These are phyloP conservation scores for Otocyon megalotis DNA, from an alignment of 2,113 vertebrate species.

Conservation along the genomic window DNA sequence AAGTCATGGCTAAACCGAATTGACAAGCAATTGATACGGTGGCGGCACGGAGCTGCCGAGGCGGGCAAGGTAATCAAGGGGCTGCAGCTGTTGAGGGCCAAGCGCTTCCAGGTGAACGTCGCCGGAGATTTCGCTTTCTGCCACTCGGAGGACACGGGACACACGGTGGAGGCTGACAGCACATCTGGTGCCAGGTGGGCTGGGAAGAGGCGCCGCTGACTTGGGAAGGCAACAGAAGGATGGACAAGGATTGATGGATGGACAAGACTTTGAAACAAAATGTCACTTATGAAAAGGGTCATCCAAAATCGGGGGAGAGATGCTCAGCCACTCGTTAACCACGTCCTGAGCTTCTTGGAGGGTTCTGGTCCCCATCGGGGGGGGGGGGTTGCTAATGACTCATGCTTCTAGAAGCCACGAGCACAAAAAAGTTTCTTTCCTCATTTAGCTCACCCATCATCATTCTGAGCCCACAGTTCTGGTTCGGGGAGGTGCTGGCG, in stretches of 20 bases:
- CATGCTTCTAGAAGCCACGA: background rate
- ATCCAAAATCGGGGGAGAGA: background rate
- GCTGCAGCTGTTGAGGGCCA: constrained; percentile 92
- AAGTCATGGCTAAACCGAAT: constrained; percentile 91
- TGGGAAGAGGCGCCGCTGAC: constrained; percentile 82
- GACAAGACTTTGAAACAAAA: constrained; percentile 83
- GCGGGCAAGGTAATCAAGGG: constrained; percentile 89
- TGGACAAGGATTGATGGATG: constrained; percentile 89
- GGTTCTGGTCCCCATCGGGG: background rate
- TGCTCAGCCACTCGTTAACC: background rate
- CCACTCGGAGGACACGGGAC: constrained; percentile 88
- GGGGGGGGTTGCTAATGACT: background rate
- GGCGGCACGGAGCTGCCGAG: constrained; percentile 83
- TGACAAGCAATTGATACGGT: constrained; percentile 92
- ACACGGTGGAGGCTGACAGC: constrained; percentile 84
- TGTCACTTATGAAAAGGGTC: constrained; percentile 41
- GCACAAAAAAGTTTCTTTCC: background rate
- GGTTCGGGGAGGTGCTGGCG: background rate
- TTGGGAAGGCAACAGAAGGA: constrained; percentile 87
- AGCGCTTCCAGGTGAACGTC: constrained; percentile 94
- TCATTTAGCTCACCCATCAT: background rate
- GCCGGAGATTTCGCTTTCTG: constrained; percentile 92
- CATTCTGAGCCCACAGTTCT: background rate
- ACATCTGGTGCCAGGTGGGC: constrained; percentile 92
- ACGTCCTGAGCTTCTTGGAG: background rate